Evolutionary conservation across 2,113 vertebrate genomes (phyloP).

Genomic region (Engraulis encrasicolus): DNA sequence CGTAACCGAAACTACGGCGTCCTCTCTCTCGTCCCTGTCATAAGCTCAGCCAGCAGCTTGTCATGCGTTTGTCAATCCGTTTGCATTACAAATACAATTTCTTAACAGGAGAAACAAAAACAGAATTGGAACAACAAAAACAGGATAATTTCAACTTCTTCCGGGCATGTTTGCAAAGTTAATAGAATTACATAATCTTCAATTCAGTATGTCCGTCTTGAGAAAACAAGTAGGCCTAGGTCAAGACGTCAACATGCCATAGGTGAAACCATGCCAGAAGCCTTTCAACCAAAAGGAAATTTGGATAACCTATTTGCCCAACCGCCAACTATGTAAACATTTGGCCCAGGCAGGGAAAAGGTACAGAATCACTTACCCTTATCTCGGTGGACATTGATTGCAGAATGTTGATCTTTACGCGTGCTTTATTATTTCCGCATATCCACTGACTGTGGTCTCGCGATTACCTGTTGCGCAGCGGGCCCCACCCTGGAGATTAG

Average conservation of each 20-base stretch:
- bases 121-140: background rate
- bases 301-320: background rate
- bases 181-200: background rate
- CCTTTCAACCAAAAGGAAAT: background rate
- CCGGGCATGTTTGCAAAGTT: background rate
- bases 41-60: too few species aligned
- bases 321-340: background rate
- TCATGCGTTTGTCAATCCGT: background rate
- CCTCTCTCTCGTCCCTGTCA: background rate
- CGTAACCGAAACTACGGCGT: background rate
- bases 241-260: background rate
- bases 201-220: background rate
- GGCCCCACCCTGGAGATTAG: background rate
- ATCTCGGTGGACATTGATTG: background rate
- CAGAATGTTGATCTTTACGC: background rate
- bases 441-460: background rate
- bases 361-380: background rate
- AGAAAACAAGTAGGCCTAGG: background rate
- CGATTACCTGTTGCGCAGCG: background rate
- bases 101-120: background rate
- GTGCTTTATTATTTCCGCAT: conserved; percentile 2
- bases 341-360: background rate
- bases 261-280: background rate
- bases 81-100: background rate
- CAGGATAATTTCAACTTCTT: too few species aligned